phyloP scores from a whole-genome alignment of 2,888 invertebrate species.

The Ecdyonurus torrentis region DNA sequence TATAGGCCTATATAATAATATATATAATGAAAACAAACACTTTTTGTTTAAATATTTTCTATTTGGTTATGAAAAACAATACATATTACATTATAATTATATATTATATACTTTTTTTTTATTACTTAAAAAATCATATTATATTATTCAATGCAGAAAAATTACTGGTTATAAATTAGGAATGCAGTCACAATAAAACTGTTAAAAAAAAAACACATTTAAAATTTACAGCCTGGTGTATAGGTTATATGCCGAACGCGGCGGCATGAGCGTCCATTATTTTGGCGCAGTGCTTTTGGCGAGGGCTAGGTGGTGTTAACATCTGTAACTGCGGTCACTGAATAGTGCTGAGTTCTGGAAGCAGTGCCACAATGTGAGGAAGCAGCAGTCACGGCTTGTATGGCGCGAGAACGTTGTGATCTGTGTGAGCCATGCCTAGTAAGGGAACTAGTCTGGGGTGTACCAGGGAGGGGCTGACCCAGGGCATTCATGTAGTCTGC shows the following conservation, averaged over 20 bases:
- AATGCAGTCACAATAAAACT: neutral
- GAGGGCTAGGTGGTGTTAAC: constrained; percentile 1
- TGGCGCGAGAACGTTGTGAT: constrained; percentile 31
- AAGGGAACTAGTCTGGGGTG: constrained; percentile 63
- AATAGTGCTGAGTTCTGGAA: constrained; percentile 3
- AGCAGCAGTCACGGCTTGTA: constrained; percentile 15
- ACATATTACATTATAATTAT: neutral
- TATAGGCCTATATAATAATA: too few species aligned
- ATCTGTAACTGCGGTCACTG: neutral
- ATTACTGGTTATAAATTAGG: neutral
- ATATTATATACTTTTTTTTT: neutral
- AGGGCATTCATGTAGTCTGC: constrained; percentile 90
- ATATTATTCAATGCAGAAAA: too few species aligned
- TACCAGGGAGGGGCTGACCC: constrained; percentile 39
- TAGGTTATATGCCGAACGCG: neutral
- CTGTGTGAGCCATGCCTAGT: constrained; percentile 53
- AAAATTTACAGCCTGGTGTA: constrained; percentile 3
- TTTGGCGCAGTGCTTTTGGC: constrained; percentile 24
- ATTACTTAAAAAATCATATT: neutral
- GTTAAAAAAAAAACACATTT: neutral
- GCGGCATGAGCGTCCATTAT: constrained; percentile 19
- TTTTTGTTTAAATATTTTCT: neutral
- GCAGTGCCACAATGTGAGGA: constrained; percentile 16
- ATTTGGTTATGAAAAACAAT: constrained; percentile 2
- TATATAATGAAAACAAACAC: too few species aligned